These are phyloP conservation scores for Nothoprocta perdicaria DNA, from an alignment of 2,113 vertebrate genomes.

Conservation along the genomic window DNA sequence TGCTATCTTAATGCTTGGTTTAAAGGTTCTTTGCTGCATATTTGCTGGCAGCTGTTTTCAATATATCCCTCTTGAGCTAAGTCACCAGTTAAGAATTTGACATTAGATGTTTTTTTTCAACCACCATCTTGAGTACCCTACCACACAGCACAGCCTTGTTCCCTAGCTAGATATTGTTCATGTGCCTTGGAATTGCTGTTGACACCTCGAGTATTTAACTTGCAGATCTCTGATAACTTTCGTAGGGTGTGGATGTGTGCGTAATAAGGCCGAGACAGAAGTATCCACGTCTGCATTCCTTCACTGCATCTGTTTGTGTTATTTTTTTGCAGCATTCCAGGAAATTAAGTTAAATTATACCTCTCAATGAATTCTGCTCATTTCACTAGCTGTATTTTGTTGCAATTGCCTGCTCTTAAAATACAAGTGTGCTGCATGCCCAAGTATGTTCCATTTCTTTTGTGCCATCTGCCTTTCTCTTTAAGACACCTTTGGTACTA, in stretches of 20 bases:
- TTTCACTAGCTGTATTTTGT: constrained; percentile 54
- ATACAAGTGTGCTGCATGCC: neutral
- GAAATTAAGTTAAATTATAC: constrained; percentile 70
- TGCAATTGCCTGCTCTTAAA: constrained; percentile 46
- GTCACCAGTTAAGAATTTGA: constrained; percentile 74
- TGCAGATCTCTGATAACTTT: constrained; percentile 56
- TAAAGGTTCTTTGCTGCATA: constrained; percentile 66
- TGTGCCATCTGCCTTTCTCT: neutral
- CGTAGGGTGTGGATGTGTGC: constrained; percentile 55
- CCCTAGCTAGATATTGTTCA: constrained; percentile 60
- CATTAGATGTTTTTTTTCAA: constrained; percentile 50
- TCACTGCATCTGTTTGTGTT: constrained; percentile 53
- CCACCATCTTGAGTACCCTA: constrained; percentile 63
- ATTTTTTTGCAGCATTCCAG: constrained; percentile 69
- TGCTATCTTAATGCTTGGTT: constrained; percentile 59
- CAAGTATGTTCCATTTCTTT: neutral
- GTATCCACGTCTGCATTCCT: constrained; percentile 64
- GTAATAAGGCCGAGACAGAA: constrained; percentile 66
- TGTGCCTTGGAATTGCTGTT: constrained; percentile 68
- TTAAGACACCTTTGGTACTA: neutral
- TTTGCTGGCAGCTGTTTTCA: constrained; percentile 72
- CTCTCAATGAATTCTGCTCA: neutral
- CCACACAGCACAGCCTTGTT: constrained; percentile 61
- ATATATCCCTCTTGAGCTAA: constrained; percentile 51
- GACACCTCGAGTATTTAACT: constrained; percentile 71